phyloP scores from a whole-genome alignment of 2,888 invertebrate genomes.

The Drosophila peninsularis region DNA sequence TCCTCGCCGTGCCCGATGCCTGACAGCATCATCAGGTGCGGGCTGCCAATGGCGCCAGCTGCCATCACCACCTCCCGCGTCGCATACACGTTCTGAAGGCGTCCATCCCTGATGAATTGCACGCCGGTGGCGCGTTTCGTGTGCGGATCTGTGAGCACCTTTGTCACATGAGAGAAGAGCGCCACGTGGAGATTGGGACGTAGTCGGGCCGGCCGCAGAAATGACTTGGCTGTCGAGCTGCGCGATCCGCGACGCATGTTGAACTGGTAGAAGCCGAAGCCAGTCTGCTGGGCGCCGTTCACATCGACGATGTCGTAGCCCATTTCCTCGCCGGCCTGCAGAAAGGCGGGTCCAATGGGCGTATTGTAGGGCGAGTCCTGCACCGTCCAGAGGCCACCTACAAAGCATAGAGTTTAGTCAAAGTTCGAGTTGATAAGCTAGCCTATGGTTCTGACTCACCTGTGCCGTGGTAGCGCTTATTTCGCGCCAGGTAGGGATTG shows the following conservation, averaged over 20 bases:
- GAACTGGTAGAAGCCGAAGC: slow-evolving; percentile 93
- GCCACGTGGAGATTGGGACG: slow-evolving; percentile 93
- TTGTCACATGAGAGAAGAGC: slow-evolving; percentile 92
- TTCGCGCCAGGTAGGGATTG: slow-evolving; percentile 93
- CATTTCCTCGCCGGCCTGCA: slow-evolving; percentile 96
- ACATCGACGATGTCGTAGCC: slow-evolving; percentile 94
- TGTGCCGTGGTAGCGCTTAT: slow-evolving; percentile 89
- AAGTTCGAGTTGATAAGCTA: not conserved
- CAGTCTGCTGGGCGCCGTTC: slow-evolving; percentile 94
- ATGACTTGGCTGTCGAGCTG: slow-evolving; percentile 94
- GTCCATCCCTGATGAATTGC: slow-evolving; percentile 89
- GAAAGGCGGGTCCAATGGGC: slow-evolving; percentile 92
- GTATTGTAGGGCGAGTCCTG: slow-evolving; percentile 86
- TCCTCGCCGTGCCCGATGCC: slow-evolving; percentile 94
- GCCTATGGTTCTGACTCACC: slow-evolving; percentile 83
- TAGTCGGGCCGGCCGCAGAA: slow-evolving; percentile 91
- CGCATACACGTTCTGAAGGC: slow-evolving; percentile 84
- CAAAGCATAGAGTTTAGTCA: not conserved
- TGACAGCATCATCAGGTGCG: slow-evolving; percentile 95
- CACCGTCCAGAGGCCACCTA: slow-evolving; percentile 85
- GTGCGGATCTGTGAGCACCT: slow-evolving; percentile 89
- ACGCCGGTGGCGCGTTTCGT: slow-evolving; percentile 92
- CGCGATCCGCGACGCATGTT: slow-evolving; percentile 94
- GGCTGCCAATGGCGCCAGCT: slow-evolving; percentile 95
- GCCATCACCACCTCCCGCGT: slow-evolving; percentile 83